Conservation (phyloP, 1,140 invertebrate species). For the Papilio dardanus region DNA sequence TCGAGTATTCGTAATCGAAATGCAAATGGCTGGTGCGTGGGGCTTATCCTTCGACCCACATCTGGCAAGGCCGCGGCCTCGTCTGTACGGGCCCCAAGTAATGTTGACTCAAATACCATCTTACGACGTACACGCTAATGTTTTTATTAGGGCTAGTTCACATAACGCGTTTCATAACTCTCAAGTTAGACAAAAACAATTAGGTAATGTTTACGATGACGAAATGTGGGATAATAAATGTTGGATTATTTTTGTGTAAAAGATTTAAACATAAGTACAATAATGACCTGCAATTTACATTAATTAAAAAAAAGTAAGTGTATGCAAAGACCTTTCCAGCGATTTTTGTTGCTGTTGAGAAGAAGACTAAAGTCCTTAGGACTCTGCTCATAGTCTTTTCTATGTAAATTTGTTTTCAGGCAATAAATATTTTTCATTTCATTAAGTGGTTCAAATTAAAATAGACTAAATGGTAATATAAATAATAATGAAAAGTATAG, state of each 20-base stretch:
- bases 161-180: constrained; percentile 3
- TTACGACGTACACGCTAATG: constrained; percentile 31
- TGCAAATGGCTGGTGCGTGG: constrained; percentile 77
- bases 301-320: no score
- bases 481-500: no score
- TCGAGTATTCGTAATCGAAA: constrained; percentile 69
- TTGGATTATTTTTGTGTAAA: not conserved
- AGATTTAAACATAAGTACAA: not conserved
- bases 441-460: no score
- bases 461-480: no score
- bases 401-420: no score
- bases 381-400: no score
- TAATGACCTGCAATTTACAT: no score
- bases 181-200: not conserved
- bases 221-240: not conserved
- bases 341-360: no score
- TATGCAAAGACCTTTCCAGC: no score
- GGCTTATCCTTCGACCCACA: constrained; percentile 77
- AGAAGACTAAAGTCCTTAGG: no score
- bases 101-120: constrained; percentile 38
- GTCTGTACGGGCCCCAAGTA: constrained; percentile 37
- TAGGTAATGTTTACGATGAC: not conserved
- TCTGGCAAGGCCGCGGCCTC: constrained; percentile 73
- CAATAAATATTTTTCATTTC: no score
- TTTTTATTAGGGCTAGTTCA: constrained; percentile 1